Conservation (phyloP, 2,888 invertebrate species). For the Dynastes tityus region DNA sequence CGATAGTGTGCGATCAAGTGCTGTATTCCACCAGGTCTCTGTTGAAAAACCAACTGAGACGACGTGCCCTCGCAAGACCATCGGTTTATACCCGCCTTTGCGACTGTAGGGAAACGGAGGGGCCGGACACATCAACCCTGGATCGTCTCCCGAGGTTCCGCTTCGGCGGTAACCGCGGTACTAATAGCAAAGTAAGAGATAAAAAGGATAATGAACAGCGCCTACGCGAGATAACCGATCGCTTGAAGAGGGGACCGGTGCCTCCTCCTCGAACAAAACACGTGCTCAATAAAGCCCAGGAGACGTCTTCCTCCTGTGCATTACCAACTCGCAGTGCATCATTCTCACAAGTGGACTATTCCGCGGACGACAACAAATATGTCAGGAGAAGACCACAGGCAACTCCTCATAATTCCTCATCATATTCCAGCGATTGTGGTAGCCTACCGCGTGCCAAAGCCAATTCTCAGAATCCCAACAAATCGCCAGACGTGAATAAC, state of each 20-base stretch:
- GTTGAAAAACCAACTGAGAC: constrained; percentile 61
- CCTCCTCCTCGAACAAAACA: constrained; percentile 67
- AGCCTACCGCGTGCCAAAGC: constrained; percentile 68
- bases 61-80: constrained; percentile 67
- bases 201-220: constrained; percentile 78
- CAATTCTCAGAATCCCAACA: constrained; percentile 21
- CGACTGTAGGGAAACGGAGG: constrained; percentile 64
- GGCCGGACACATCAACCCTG: constrained; percentile 73
- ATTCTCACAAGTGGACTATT: constrained; percentile 89
- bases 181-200: constrained; percentile 61
- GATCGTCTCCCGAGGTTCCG: constrained; percentile 87
- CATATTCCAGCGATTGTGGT: constrained; percentile 60
- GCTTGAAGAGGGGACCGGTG: constrained; percentile 76
- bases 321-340: constrained; percentile 88
- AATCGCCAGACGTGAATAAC: constrained; percentile 28
- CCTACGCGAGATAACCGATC: constrained; percentile 84
- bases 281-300: constrained; percentile 56
- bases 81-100: constrained; percentile 66
- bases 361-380: constrained; percentile 77
- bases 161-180: constrained; percentile 75
- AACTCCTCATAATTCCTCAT: constrained; percentile 57
- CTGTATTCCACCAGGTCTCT: constrained; percentile 59
- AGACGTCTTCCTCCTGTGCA: constrained; percentile 59
- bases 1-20: constrained; percentile 67
- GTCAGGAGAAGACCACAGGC: constrained; percentile 66